Conservation (phyloP, 2,888 invertebrate species). For the Kuschelorhynchus macadamiae region DNA sequence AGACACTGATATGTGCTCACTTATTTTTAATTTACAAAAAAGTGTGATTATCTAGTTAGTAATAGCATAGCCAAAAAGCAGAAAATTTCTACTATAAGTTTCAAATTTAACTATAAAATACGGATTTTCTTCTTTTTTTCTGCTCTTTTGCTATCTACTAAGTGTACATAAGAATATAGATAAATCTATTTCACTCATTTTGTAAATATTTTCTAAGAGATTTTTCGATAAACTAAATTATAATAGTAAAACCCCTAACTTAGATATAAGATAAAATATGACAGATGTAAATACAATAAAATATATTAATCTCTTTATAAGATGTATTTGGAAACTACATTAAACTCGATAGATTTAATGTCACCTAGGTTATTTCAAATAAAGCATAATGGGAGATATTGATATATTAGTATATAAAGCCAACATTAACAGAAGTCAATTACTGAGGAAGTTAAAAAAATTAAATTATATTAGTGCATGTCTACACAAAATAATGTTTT, state of each 20-base stretch:
- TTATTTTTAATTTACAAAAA: slow-evolving; percentile 56
- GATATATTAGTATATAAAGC: too few relatives aligned
- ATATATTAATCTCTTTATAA: background rate
- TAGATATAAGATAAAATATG: background rate
- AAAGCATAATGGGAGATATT: too few relatives aligned
- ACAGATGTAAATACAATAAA: background rate
- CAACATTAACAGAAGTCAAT: too few relatives aligned
- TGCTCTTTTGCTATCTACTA: slow-evolving; percentile 29
- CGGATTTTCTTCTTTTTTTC: background rate
- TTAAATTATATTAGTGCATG: too few relatives aligned
- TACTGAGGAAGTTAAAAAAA: too few relatives aligned
- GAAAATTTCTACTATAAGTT: slow-evolving; percentile 11
- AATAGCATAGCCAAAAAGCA: slow-evolving; percentile 26
- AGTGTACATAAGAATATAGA: slow-evolving; percentile 64
- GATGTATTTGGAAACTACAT: background rate
- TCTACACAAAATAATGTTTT: too few relatives aligned
- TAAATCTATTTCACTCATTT: slow-evolving; percentile 58
- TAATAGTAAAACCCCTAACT: background rate
- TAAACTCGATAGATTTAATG: too few relatives aligned
- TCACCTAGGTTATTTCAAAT: too few relatives aligned
- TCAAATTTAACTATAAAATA: background rate
- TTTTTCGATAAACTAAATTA: slow-evolving; percentile 4
- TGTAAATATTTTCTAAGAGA: slow-evolving; percentile 62
- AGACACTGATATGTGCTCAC: slow-evolving; percentile 60
- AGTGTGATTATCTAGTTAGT: slow-evolving; percentile 65